Percentiles rank a stretch among this genome's conserved stretches.
Conservation (phyloP, 2,888 invertebrate species). For the Antheraea yamamai region DNA sequence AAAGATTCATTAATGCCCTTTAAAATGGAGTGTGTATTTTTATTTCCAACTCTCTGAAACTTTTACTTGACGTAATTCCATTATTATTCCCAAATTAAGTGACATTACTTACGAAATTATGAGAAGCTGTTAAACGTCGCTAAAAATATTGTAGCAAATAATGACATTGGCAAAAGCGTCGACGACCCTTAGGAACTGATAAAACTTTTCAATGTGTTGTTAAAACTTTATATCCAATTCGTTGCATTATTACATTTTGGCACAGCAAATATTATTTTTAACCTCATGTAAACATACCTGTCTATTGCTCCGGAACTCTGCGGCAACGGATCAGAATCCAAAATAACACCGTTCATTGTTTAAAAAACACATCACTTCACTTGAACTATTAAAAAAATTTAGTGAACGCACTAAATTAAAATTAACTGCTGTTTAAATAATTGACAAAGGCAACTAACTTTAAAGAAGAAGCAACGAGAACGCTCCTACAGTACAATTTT, state of each 20-base stretch:
- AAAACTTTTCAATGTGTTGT: background rate
- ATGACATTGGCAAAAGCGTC: background rate
- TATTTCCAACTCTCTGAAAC: no score
- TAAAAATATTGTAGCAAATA: background rate
- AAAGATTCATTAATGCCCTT: no score
- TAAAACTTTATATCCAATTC: background rate
- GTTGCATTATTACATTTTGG: constrained; percentile 4
- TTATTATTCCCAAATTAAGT: background rate
- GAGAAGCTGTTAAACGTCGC: background rate
- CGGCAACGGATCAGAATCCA: constrained; percentile 18
- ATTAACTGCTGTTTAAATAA: background rate
- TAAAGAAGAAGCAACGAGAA: constrained; percentile 24
- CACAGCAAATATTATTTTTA: constrained; percentile 11
- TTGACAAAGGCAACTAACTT: constrained; percentile 8
- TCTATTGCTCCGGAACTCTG: constrained; percentile 21
- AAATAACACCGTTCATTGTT: constrained; percentile 24
- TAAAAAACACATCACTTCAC: constrained; percentile 19
- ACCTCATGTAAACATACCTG: constrained; percentile 21
- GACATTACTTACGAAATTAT: background rate
- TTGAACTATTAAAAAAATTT: background rate
- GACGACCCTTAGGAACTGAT: background rate
- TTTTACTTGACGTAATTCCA: background rate
- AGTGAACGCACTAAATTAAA: constrained; percentile 10
- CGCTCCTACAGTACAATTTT: constrained; percentile 4
- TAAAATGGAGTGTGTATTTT: no score